Conservation (phyloP, 2,113 vertebrate species). For the Rhinolophus sinicus region DNA sequence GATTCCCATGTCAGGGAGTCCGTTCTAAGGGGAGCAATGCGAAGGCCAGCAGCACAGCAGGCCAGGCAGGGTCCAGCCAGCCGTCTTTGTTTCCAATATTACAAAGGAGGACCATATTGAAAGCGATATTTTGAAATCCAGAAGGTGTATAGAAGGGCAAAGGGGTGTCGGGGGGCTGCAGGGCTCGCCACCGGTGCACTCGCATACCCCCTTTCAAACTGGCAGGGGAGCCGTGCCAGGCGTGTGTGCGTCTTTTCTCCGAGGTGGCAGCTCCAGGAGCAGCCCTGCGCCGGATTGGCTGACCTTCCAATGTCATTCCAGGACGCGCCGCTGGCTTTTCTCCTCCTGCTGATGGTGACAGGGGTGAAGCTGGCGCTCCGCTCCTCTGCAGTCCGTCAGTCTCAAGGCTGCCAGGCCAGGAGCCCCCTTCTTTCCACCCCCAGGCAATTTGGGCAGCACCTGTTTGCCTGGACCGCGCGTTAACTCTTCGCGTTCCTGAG, state of each 20-base stretch:
- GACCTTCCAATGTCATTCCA: conserved; percentile 79
- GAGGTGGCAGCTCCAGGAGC: not conserved
- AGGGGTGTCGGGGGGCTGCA: not conserved
- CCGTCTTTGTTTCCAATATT: not conserved
- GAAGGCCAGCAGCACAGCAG: not conserved
- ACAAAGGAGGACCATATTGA: not conserved
- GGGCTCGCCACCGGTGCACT: not conserved
- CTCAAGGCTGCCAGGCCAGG: not conserved
- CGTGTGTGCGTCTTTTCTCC: not conserved
- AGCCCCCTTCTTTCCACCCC: too few species aligned
- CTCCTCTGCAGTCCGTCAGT: not conserved
- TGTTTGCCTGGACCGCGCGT: not conserved
- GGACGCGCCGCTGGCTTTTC: conserved; percentile 28
- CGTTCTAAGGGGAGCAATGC: not conserved
- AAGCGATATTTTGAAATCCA: not conserved
- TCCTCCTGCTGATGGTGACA: not conserved
- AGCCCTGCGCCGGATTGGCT: conserved; percentile 65
- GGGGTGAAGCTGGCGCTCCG: not conserved
- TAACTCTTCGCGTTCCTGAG: conserved; percentile 6
- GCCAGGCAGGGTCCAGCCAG: not conserved
- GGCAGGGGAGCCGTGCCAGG: not conserved
- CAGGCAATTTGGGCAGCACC: not conserved
- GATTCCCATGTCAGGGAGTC: fast-evolving
- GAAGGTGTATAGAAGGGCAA: not conserved
- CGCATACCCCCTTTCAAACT: not conserved